Conservation (phyloP, 2,113 vertebrate genomes). For the Octodon degus region DNA sequence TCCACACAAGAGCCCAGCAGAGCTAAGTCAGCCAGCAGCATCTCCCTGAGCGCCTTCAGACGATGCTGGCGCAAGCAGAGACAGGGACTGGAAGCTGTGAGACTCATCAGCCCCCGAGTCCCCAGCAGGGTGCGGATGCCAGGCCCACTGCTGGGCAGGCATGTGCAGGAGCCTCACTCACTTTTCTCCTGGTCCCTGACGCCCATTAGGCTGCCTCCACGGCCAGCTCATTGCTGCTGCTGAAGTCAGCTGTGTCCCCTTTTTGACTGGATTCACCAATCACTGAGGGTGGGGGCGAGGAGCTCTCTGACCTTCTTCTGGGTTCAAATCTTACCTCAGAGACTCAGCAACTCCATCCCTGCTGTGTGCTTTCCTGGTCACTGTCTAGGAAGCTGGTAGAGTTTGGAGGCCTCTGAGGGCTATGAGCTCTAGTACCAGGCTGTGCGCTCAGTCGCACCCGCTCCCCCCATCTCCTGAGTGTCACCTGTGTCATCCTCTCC, state of each 20-base stretch:
- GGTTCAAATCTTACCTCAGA: neutral
- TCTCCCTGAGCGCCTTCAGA: no score
- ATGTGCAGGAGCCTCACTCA: no score
- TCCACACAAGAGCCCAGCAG: rapidly evolving
- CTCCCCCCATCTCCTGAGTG: neutral
- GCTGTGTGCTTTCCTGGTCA: neutral
- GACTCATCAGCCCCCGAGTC: rapidly evolving
- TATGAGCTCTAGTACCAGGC: neutral
- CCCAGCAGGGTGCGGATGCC: neutral
- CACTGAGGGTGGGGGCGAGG: no score
- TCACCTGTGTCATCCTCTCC: neutral
- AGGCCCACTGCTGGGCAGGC: neutral
- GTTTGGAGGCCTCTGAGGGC: neutral
- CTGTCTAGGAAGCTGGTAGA: neutral
- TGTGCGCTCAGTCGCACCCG: neutral
- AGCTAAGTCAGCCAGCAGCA: rapidly evolving
- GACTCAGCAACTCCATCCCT: neutral
- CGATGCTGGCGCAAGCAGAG: no score
- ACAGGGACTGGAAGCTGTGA: rapidly evolving
- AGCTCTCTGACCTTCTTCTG: no score
- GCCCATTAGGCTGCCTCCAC: no score
- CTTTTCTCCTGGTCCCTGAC: neutral
- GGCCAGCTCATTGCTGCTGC: neutral
- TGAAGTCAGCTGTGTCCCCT: neutral
- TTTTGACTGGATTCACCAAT: no score